These are phyloP conservation scores for Labrus mixtus DNA, from an alignment of 2,113 vertebrate species.

Conservation along the genomic window DNA sequence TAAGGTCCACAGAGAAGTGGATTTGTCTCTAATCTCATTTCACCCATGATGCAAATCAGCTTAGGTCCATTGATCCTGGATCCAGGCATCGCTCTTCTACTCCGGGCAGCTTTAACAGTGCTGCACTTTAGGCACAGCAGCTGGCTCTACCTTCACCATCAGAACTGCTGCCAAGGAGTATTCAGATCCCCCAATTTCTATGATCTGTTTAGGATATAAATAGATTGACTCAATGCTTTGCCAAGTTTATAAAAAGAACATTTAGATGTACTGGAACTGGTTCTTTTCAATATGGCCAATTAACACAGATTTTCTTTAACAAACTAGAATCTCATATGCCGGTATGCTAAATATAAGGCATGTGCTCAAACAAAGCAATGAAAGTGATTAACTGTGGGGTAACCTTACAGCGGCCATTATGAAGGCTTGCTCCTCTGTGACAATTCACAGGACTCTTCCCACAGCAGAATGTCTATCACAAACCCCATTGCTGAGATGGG, in stretches of 20 bases:
- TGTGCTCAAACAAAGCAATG: too few species aligned
- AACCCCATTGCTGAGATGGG: slow-evolving; percentile 22
- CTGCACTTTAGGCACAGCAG: slow-evolving; percentile 36
- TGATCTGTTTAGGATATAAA: slow-evolving; percentile 55
- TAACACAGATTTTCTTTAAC: background rate
- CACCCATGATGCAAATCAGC: slow-evolving; percentile 75
- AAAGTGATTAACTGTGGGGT: background rate
- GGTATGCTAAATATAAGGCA: background rate
- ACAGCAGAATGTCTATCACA: slow-evolving; percentile 38
- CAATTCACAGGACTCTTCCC: background rate
- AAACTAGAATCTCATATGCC: background rate
- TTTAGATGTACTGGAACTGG: background rate
- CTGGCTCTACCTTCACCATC: slow-evolving; percentile 18
- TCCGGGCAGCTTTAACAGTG: slow-evolving; percentile 52
- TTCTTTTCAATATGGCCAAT: too few species aligned
- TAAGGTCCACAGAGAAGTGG: slow-evolving; percentile 69
- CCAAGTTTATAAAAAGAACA: slow-evolving; percentile 21
- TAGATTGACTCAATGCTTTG: slow-evolving; percentile 39
- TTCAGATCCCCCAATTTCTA: slow-evolving; percentile 55
- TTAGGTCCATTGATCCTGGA: slow-evolving; percentile 66
- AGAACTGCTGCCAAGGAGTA: slow-evolving; percentile 34
- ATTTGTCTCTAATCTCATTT: slow-evolving; percentile 81
- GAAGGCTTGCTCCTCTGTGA: background rate
- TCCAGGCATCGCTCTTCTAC: slow-evolving; percentile 50
- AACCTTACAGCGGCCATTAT: background rate